Base-by-base conservation (phyloP, 2,113 vertebrate species). In the Zapornia atra region DNA sequence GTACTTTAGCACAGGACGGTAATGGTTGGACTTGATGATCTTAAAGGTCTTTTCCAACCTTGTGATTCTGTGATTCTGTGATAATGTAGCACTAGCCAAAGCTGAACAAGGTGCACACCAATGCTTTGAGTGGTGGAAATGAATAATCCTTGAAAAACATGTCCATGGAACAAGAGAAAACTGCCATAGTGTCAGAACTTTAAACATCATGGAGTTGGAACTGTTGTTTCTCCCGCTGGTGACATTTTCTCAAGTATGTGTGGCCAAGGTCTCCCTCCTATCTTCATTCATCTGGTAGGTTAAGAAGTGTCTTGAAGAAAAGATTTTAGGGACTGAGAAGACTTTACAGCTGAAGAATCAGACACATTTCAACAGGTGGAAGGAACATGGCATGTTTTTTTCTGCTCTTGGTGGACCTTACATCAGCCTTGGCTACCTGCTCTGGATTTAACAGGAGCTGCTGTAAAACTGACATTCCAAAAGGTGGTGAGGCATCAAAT, bases 351-450 rank as follows among this genome's bases (percentile, higher is more conserved):
- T 57, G 50, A 82, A 76, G 38, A 72, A 72, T 78, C 31, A 12
- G 29, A 76, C 18, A 53, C 33, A 3, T 51, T 54, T 22, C 36
- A 56, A 40, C 8, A 81, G 6, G 0, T 1, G 18, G 12, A 15
- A 88, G 19, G 6, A 94, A 64, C 14, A 56, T 0, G 3, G 16
- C 1, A 2, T 13, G 9, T 57, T 50, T 63, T 46, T 63, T 90
- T 66, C 46, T 63, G 71, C 38, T 78, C 38, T 77, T 81, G 42
- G 15, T 25, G 46, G 46, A 60, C 59, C 25, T 71, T 78, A 78
- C 57, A 64, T 84, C 50, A 78, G n/a, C 25, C 20, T 63, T 81
- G 36, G 64, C 51, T 71, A 75, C 29, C 53, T 86, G 69, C n/a
- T 22, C 13, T 34, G 31, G 11, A 5, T 21, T 65, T 60, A 78